Evolutionary conservation across 2,797 vertebrate genomes (phyloP).

Genomic region (Halcyon leucocephala): DNA sequence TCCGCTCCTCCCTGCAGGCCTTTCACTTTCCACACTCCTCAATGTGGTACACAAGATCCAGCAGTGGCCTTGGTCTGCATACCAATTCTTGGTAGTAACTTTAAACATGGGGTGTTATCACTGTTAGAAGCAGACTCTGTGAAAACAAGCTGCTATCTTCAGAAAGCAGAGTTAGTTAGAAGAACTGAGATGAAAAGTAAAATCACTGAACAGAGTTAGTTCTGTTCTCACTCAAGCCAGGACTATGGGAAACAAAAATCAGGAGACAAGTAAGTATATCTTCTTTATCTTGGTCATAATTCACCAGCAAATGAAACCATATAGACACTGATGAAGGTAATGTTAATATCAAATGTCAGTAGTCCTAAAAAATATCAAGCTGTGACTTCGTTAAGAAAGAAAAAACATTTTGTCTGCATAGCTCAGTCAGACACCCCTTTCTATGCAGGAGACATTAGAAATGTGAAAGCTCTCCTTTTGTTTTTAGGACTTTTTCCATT

Average conservation of each 20-base stretch:
- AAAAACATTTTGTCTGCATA: neutral
- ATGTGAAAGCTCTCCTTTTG: neutral
- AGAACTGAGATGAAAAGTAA: too few species aligned
- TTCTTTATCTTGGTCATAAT: neutral
- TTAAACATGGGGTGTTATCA: too few species aligned
- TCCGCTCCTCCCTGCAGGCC: too few species aligned
- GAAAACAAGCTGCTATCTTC: too few species aligned
- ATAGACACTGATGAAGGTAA: neutral
- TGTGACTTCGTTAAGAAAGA: neutral
- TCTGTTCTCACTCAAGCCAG: too few species aligned
- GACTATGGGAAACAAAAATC: neutral
- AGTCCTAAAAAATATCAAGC: neutral
- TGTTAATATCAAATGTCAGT: neutral
- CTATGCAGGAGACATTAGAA: neutral
- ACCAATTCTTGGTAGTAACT: too few species aligned
- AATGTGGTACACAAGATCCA: too few species aligned
- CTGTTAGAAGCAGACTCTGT: too few species aligned
- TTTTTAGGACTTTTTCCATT: neutral
- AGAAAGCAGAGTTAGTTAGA: too few species aligned
- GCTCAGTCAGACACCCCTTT: neutral
- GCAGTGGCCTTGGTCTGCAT: too few species aligned
- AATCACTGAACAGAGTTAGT: too few species aligned
- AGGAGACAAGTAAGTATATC: neutral
- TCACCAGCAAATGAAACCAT: neutral
- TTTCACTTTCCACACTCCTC: too few species aligned